A percentile compares a stretch with the other conserved stretches of the same genome.
Conservation (phyloP, 2,113 vertebrate genomes). For the Apodemus sylvaticus region DNA sequence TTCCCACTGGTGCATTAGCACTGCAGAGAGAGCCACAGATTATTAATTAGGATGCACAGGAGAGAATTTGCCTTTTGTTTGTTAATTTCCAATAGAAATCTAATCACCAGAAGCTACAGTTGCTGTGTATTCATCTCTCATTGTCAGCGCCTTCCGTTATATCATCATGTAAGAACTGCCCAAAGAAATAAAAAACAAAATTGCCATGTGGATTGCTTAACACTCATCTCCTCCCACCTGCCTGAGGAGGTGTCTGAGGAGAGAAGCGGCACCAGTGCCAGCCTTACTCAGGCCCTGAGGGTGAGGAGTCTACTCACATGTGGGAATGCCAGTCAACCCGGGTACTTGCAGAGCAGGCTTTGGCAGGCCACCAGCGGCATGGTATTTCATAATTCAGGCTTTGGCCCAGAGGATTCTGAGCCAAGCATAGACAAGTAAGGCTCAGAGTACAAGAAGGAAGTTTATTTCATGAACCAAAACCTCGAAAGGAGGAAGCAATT, state of each 20-base stretch:
- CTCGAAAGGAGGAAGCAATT: neutral
- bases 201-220: constrained; percentile 34
- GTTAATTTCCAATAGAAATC: constrained; percentile 24
- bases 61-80: neutral
- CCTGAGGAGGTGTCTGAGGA: neutral
- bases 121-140: neutral
- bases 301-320: neutral
- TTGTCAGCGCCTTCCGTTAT: neutral
- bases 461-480: neutral
- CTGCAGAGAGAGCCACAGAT: neutral
- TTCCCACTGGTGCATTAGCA: neutral
- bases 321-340: constrained; percentile 1
- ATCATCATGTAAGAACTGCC: constrained; percentile 17
- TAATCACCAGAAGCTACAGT: neutral
- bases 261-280: neutral
- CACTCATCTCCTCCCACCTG: neutral
- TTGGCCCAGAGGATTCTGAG: neutral
- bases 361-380: constrained; percentile 64
- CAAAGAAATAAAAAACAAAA: neutral
- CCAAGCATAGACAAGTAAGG: neutral
- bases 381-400: constrained; percentile 18
- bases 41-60: constrained; percentile 16
- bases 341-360: neutral
- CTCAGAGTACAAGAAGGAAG: neutral
- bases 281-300: constrained; percentile 23